phyloP scores from a whole-genome alignment of 2,888 invertebrate species.

The Archips crataeganus region DNA sequence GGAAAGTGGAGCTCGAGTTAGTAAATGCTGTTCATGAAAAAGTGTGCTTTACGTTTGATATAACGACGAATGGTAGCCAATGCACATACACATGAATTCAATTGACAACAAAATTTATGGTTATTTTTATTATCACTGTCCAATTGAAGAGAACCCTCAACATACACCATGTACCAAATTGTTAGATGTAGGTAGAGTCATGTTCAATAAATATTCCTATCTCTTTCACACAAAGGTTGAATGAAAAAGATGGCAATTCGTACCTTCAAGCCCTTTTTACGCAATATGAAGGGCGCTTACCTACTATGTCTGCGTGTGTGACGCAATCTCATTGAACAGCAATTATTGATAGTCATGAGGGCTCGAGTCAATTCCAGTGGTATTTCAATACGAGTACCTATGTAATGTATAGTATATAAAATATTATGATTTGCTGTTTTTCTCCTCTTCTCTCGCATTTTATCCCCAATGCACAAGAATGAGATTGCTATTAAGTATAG shows the following conservation, averaged over 20 bases:
- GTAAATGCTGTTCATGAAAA: too few relatives aligned
- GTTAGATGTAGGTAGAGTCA: neutral
- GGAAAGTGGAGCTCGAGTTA: too few relatives aligned
- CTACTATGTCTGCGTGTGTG: neutral
- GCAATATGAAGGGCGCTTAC: neutral
- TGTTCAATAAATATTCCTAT: neutral
- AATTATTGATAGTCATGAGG: neutral
- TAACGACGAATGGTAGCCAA: too few relatives aligned
- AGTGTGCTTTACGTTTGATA: too few relatives aligned
- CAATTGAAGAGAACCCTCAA: neutral
- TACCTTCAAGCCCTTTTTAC: neutral
- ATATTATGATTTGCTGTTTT: too few relatives aligned
- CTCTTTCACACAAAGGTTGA: neutral
- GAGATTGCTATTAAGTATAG: too few relatives aligned
- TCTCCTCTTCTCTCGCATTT: too few relatives aligned
- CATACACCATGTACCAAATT: neutral
- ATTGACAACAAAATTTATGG: neutral
- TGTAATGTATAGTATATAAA: too few relatives aligned
- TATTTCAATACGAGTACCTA: too few relatives aligned
- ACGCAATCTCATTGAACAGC: neutral
- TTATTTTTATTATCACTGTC: neutral
- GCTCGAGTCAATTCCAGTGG: too few relatives aligned
- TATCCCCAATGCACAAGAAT: too few relatives aligned
- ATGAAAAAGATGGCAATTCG: neutral
- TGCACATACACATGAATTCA: neutral